Conservation (phyloP, 30 jellyfish, hydroid and myxozoan species). For the Pelagia noctiluca region DNA sequence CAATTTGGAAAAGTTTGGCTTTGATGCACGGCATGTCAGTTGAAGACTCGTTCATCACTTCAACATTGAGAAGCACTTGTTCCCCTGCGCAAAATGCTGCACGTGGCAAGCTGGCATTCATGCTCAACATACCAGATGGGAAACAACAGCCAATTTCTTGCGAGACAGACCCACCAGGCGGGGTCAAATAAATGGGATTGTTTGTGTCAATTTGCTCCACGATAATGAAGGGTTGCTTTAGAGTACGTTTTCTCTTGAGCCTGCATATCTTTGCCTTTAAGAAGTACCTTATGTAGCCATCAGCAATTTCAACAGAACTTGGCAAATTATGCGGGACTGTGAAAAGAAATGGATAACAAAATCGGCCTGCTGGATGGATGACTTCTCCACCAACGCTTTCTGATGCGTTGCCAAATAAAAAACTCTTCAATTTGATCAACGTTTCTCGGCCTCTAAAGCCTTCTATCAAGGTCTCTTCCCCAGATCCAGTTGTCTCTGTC, state of each 20-base stretch:
- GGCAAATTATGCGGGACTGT: conserved; percentile 46
- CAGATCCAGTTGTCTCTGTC: background rate
- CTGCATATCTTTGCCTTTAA: too few species aligned
- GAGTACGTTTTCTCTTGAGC: too few species aligned
- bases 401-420: background rate
- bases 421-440: background rate
- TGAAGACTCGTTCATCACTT: conserved; percentile 14
- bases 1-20: conserved; percentile 29
- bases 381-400: background rate
- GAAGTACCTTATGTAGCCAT: too few species aligned
- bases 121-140: background rate
- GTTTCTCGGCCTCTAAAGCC: background rate
- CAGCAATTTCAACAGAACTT: conserved; percentile 65
- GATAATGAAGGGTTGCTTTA: too few species aligned
- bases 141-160: too few species aligned
- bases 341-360: conserved; percentile 32
- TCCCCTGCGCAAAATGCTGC: conserved; percentile 47
- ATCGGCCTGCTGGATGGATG: conserved; percentile 43
- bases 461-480: background rate
- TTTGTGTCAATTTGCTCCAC: too few species aligned
- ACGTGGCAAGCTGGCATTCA: conserved; percentile 25
- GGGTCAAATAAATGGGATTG: too few species aligned
- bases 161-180: too few species aligned
- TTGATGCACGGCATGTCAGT: conserved; percentile 26
- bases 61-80: background rate